Percentiles rank a stretch among this genome's conserved stretches.
These are phyloP conservation scores for Pelochelys cantorii DNA, from an alignment of 2,797 vertebrate genomes.

Conservation along the genomic window DNA sequence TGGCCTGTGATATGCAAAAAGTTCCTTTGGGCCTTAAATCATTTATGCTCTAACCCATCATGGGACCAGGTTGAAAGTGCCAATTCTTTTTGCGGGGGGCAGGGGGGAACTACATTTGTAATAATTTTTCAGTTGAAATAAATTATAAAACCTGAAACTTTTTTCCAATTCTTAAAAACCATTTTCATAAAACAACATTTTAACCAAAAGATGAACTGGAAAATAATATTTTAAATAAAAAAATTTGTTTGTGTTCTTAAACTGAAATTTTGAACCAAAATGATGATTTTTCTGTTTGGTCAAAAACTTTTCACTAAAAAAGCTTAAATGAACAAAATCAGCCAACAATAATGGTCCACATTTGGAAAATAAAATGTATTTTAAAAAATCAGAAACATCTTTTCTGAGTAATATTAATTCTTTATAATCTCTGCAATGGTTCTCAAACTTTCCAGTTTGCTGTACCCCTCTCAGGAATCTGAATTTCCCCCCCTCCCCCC, in stretches of 20 bases:
- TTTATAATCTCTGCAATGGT: neutral
- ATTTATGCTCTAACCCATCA: neutral
- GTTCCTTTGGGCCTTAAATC: neutral
- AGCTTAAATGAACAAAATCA: neutral
- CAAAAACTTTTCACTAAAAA: neutral
- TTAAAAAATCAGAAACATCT: neutral
- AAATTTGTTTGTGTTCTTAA: too few species aligned
- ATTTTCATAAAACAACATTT: neutral
- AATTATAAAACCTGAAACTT: neutral
- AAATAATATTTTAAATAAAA: neutral
- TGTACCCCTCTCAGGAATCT: too few species aligned
- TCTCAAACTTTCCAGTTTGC: too few species aligned
- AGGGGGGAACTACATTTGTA: too few species aligned
- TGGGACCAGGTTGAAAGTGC: neutral
- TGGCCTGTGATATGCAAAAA: too few species aligned
- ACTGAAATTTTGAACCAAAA: too few species aligned
- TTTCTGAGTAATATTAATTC: neutral
- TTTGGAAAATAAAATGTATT: neutral
- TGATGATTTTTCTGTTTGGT: too few species aligned
- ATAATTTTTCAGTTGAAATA: too few species aligned
- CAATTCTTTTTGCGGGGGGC: neutral
- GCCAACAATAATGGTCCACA: neutral
- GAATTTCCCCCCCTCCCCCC: too few species aligned
- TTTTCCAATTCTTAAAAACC: too few species aligned
- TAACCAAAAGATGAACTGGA: neutral